Base-by-base conservation (phyloP, 2,888 invertebrate species). In the Stenchaetothrips biformis region DNA sequence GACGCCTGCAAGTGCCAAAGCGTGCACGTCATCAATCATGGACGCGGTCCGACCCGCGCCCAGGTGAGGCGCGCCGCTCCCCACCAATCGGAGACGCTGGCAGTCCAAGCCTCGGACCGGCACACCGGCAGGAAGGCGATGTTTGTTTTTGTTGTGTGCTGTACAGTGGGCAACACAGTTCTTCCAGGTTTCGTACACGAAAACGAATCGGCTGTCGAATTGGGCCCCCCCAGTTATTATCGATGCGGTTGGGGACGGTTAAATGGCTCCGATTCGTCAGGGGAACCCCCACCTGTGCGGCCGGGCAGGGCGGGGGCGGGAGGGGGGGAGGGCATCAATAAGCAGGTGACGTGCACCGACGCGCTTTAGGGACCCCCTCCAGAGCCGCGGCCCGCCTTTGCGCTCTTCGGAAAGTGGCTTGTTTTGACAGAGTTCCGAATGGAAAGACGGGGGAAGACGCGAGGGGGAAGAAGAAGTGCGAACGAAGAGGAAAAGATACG, bases 201-300 rank as follows among this genome's bases (percentile, higher is more conserved):
- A 13, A 53, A 53, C 21, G 67, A 74, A 74, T 74, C 37, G 37
- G 67, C 67, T 74, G 67, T 74, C 67, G 67, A 74, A 74, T 25
- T 21, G 21, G 67, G 67, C n/a, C 37, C 25, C 25, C 67, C 67
- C 67, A 74, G 25, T 74, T 21, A 74, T 21, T 74, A 74, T 74
- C 67, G 67, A 74, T 74, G 67, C 25, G 18, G 53, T 13, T 13
- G 53, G 53, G 53, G 53, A 4, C 53, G 13, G 53, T 6, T 9
- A 25, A 25, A 21, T 21, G 25, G 25, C 25, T 8, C 25, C 67
- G 67, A 74, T 74, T 74, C 67, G 67, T 74, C 67, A 9, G 67
- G 67, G 4, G 67, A 9, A 67, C 67, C 67, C 67, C 67, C 25
- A 74, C 67, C 67, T 74, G 67, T 25, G 25, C 59, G 59, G 13